Evolutionary conservation across 2,797 vertebrate species (phyloP), one percentile per base, ranked within the genome.

Genomic region (Coregonus sp.): DNA sequence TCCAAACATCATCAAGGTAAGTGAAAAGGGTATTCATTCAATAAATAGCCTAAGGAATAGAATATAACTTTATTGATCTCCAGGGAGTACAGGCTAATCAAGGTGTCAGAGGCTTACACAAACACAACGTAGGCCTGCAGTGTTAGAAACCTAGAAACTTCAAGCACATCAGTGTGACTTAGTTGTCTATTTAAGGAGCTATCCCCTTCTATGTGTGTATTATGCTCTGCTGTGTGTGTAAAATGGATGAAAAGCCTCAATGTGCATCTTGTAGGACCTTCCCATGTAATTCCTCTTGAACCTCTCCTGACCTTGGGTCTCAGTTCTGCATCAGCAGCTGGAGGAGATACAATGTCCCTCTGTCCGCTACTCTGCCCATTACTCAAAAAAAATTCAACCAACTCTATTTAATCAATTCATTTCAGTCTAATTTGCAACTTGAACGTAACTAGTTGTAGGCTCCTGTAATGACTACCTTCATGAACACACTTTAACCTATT

Each of bases 1-100:
- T 77, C 95, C 96, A n/a, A 96, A 97, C 81, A 89, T 97, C 87
- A 93, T 97, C 5, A 87, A 95, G 95, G 96, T 96, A 90, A 83
- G 81, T 25, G 5, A 37, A 40, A 14, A 61, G 33, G 0, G 56
- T 7, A 37, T 37, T 70, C 2, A 18, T 70, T 18, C 5, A n/a
- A n/a, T 67, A 65, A 7, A n/a, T 37, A 4, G n/a, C 7, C 15
- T 2, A 56, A 56, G 4, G 16, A 18, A 56, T 56, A 56, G 52
- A 16, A 16, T n/a, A 56, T n/a, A 56, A 56, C 52, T 18, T 18
- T 18, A 56, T 56, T 56, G 52, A 56, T 56, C 2, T 56, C 52
- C 52, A 51, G 50, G 52, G 14, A 3, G 1, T 54, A 18, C 5
- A 20, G n/a, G n/a, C 6, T 20, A 61, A n/a, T 59, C 18, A 59